Conservation (phyloP, 2,113 vertebrate species). For the Bagarius yarrelli region DNA sequence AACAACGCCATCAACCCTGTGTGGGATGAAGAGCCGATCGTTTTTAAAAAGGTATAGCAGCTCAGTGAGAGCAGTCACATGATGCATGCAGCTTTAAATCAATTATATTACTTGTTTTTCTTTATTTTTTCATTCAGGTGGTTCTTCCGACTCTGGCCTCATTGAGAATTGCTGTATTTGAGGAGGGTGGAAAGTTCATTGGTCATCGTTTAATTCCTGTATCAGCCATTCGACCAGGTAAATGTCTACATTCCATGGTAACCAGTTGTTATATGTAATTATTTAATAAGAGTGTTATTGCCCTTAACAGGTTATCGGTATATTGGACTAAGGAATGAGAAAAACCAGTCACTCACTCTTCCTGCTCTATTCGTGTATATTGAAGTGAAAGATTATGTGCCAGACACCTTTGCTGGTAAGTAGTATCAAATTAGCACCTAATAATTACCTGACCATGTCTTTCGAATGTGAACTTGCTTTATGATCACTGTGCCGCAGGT, state of each 20-base stretch:
- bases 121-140: constrained; percentile 65
- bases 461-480: not conserved
- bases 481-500: not conserved
- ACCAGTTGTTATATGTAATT: not conserved
- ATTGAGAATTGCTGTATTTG: constrained; percentile 83
- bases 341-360: constrained; percentile 81
- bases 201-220: constrained; percentile 87
- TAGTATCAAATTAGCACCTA: constrained; percentile 9
- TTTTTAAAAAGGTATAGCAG: constrained; percentile 83
- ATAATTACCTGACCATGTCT: not conserved
- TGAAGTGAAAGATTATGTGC: constrained; percentile 87
- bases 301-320: constrained; percentile 81
- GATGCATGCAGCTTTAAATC: not conserved
- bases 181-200: constrained; percentile 88
- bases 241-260: not conserved
- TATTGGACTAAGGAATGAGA: constrained; percentile 84
- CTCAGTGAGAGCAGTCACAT: not conserved
- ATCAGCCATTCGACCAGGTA: constrained; percentile 86
- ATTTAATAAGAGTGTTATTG: not conserved
- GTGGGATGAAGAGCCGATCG: constrained; percentile 86
- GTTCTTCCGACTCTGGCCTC: constrained; percentile 84
- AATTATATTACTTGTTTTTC: not conserved
- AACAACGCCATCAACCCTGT: constrained; percentile 86
- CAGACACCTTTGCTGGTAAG: constrained; percentile 85
- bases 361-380: constrained; percentile 87